These are phyloP conservation scores for Apogon hyalosoma DNA, from an alignment of 2,797 vertebrate species.

Conservation along the genomic window DNA sequence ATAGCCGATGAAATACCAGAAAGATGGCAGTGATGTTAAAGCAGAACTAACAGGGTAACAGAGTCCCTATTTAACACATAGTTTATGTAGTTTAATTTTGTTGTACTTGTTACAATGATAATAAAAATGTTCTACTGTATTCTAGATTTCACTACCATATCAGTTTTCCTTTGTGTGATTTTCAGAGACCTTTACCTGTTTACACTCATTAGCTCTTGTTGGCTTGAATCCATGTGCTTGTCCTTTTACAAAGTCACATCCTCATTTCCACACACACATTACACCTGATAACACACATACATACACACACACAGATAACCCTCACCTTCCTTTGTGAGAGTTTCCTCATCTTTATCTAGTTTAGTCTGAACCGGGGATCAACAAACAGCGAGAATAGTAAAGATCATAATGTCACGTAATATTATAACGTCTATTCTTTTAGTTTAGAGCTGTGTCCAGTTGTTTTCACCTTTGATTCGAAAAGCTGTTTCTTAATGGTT, in stretches of 20 bases:
- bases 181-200: conserved; percentile 1
- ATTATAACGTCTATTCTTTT: too few species aligned
- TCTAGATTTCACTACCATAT: neutral
- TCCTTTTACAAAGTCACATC: neutral
- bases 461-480: too few species aligned
- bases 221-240: neutral
- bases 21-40: neutral
- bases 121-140: neutral
- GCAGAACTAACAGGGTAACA: neutral
- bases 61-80: neutral
- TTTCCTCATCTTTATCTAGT: conserved; percentile 43
- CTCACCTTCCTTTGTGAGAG: conserved; percentile 13
- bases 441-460: too few species aligned
- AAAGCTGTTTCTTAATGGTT: too few species aligned
- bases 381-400: too few species aligned
- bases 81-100: neutral
- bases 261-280: neutral
- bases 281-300: conserved; percentile 22
- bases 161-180: neutral
- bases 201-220: conserved; percentile 1
- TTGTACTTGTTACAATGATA: neutral
- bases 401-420: too few species aligned
- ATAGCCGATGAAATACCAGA: neutral
- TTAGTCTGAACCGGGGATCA: neutral
- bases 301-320: neutral